Evolutionary conservation across 2,113 vertebrate species (phyloP).

Genomic region (Columbina picui): DNA sequence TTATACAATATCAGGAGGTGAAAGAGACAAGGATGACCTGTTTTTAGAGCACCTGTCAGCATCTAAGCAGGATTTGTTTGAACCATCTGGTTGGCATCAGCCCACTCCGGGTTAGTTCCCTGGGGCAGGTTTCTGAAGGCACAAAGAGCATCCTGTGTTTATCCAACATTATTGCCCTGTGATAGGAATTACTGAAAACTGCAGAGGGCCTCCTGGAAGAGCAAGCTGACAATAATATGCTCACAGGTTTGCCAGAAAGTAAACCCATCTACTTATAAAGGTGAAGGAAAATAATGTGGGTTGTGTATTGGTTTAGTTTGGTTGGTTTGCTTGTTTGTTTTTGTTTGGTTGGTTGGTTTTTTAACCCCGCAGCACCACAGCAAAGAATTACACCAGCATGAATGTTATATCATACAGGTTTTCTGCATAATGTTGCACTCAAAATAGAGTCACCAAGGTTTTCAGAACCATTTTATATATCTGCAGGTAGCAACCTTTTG

Average conservation of each 20-base stretch:
- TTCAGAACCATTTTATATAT: neutral
- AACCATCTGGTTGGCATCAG: neutral
- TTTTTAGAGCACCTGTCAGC: neutral
- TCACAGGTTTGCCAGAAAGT: neutral
- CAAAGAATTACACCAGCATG: neutral
- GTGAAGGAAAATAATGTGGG: neutral
- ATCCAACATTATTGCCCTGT: neutral
- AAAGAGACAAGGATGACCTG: neutral
- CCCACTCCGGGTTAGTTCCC: accelerated
- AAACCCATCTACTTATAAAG: neutral
- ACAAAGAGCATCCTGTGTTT: neutral
- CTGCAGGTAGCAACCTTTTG: neutral
- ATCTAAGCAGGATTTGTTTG: neutral
- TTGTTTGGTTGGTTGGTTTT: too few relatives aligned
- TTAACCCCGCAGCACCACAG: neutral
- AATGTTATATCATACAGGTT: neutral
- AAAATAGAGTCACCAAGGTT: neutral
- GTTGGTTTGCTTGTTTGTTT: too few relatives aligned
- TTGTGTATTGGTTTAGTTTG: too few relatives aligned
- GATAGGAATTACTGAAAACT: neutral
- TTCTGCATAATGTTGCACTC: neutral
- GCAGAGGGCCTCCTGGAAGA: neutral
- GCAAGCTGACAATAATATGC: neutral
- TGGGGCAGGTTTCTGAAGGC: neutral
- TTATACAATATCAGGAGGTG: neutral